phyloP scores from a whole-genome alignment of 2,888 invertebrate species.

The Pimpla rufipes region DNA sequence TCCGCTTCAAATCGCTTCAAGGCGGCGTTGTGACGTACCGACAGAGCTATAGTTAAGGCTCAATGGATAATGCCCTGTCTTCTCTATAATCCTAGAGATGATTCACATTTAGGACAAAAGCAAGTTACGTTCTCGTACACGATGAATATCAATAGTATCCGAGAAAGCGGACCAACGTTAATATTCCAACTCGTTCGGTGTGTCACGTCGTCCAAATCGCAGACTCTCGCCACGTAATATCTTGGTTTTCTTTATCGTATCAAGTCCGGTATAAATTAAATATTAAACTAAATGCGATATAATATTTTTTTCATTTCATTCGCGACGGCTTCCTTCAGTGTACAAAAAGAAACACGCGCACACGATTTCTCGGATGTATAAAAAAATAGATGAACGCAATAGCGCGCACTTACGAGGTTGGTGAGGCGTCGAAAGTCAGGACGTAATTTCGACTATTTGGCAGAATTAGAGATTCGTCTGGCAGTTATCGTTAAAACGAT shows the following conservation, averaged over 20 bases:
- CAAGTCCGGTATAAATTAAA: constrained; percentile 66
- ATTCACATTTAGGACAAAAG: no score
- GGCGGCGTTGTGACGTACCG: no score
- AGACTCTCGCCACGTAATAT: neutral
- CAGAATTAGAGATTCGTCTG: constrained; percentile 54
- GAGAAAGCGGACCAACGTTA: no score
- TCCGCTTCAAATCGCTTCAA: no score
- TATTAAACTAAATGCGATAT: constrained; percentile 67
- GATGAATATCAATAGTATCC: no score
- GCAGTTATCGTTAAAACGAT: constrained; percentile 14
- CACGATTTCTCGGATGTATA: constrained; percentile 46
- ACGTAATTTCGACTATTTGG: constrained; percentile 58
- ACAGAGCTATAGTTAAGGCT: no score
- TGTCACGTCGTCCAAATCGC: neutral
- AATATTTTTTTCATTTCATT: constrained; percentile 5
- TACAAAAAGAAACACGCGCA: constrained; percentile 4
- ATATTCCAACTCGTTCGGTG: no score
- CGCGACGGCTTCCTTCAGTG: constrained; percentile 12
- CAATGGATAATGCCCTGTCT: no score
- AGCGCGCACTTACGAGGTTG: constrained; percentile 48
- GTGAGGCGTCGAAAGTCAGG: constrained; percentile 7
- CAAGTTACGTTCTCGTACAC: no score
- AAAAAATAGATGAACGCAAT: constrained; percentile 65
- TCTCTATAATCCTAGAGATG: no score
- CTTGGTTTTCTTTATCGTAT: constrained; percentile 35